A percentile compares a stretch with the other conserved stretches of the same genome.
These are phyloP conservation scores for Pandemis corylana DNA, from an alignment of 2,888 invertebrate species.

Conservation along the genomic window DNA sequence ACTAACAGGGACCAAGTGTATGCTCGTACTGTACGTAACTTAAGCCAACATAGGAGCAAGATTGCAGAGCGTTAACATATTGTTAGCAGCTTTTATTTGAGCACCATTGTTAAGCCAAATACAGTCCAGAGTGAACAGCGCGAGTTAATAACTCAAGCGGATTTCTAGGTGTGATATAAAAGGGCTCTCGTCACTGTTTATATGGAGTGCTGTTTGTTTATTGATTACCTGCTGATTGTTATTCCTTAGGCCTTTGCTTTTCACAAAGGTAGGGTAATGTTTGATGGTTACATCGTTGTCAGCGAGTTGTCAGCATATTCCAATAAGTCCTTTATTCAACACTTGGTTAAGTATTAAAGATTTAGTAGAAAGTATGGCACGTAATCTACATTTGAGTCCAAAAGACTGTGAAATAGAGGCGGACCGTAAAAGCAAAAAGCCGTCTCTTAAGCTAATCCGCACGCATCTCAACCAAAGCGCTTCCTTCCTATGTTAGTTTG, in stretches of 20 bases:
- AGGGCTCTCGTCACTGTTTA: background rate
- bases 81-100: background rate
- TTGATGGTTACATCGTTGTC: no score
- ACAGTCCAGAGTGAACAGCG: background rate
- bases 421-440: background rate
- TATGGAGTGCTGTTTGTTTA: background rate
- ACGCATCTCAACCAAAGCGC: background rate
- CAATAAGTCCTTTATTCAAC: no score
- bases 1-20: background rate
- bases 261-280: no score
- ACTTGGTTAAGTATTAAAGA: no score
- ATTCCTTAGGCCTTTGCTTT: no score
- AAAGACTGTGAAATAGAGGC: no score
- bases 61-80: conserved; percentile 18
- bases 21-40: background rate
- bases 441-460: background rate
- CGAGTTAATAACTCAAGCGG: background rate
- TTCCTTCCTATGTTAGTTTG: conserved; percentile 42
- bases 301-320: no score
- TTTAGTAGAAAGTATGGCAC: no score
- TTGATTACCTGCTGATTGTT: no score
- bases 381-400: no score
- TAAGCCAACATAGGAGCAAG: background rate
- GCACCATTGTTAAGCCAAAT: background rate
- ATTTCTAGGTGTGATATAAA: background rate